Conservation (phyloP, 2,888 invertebrate genomes). For the Eugnorisma glareosa region DNA sequence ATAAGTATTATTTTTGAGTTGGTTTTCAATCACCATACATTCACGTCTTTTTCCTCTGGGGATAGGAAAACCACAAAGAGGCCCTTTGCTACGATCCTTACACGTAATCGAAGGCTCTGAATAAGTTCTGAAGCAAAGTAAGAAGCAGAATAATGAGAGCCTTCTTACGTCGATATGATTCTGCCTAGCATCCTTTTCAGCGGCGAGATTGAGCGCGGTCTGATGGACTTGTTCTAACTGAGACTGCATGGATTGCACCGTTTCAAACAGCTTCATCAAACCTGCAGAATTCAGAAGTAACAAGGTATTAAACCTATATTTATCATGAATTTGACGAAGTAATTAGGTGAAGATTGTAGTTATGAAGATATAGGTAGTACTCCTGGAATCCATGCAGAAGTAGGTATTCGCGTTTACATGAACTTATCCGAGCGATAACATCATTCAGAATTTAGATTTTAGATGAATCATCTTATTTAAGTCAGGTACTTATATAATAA, state of each 20-base stretch:
- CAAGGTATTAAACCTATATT: neutral
- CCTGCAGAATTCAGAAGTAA: slow-evolving; percentile 68
- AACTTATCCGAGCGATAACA: neutral
- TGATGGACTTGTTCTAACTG: slow-evolving; percentile 83
- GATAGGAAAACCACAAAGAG: neutral
- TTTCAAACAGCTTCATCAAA: slow-evolving; percentile 83
- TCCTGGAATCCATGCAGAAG: neutral
- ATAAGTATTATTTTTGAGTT: neutral
- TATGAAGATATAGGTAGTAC: neutral
- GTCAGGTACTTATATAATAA: neutral
- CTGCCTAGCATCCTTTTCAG: slow-evolving; percentile 90
- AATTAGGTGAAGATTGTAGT: neutral
- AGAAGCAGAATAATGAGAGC: neutral
- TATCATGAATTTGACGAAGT: neutral
- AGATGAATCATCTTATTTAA: neutral
- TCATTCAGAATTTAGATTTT: neutral
- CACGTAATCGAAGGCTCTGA: neutral
- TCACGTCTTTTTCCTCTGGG: neutral
- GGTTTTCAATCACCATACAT: neutral
- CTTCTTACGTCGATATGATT: slow-evolving; percentile 87
- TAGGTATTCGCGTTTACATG: neutral
- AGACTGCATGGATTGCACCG: slow-evolving; percentile 84
- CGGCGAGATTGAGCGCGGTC: slow-evolving; percentile 86
- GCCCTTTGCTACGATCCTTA: neutral
- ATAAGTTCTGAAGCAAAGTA: neutral